Evolutionary conservation across 1,140 invertebrate species (phyloP), one percentile per base, ranked within the genome.

Genomic region (Telenomus remus): DNA sequence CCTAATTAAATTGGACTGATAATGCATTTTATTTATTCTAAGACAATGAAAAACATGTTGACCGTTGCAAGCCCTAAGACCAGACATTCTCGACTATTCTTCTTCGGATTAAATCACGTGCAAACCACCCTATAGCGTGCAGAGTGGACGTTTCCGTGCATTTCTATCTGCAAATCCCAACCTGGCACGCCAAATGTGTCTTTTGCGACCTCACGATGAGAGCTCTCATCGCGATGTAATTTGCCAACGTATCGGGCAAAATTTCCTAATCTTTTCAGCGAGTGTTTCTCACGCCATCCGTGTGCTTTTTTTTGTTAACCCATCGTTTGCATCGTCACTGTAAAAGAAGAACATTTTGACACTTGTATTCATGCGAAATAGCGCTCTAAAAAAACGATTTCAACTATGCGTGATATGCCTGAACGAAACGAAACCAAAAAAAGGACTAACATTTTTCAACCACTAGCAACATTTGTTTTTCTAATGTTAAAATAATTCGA

Each of bases 91-190:
- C 1, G n/a, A 33, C 44, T 51, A 51, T 68, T 68, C 54, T 53
- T 68, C 42, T 13, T 59, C 10, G 35, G 33, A 68, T 68, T 51
- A 59, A 59, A 68, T 57, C 47, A 56, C 63, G 53, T 56, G 54
- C 35, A 48, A 56, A 57, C 63, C 44, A 59, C 64, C 54, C 54
- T 46, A 68, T 68, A 33, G 70, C 70, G 70, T 74, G 61, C 70
- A 60, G 53, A 55, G 50, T 61, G 39, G 70, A 66, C 56, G 70
- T 65, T 64, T 64, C 55, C 63, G 63, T 66, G 63, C 54, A 15
- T 66, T 66, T 56, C 51, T 57, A 56, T 64, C 50, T 46, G 34
- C 16, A 46, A 51, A 44, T 51, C 15, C 63, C 47, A 44, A 33
- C 34, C 9, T 50, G 39, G 46, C 63, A 66, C 47, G 35, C 53